These are phyloP conservation scores for Aphelenchoides fujianensis DNA, from an alignment of 1,140 invertebrate genomes.

Conservation along the genomic window DNA sequence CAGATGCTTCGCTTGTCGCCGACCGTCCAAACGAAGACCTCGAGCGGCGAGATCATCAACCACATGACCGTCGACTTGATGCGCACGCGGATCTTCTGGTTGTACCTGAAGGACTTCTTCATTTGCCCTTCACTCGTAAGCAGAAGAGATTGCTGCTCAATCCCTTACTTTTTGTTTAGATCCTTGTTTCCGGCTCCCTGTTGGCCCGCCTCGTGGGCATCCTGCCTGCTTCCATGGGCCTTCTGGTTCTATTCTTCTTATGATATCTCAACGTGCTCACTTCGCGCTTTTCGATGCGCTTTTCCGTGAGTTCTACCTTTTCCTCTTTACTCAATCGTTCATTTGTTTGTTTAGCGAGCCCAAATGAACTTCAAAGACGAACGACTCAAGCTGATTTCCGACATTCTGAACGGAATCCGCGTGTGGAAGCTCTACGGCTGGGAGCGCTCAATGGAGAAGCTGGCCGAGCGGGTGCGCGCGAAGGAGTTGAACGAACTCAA, in stretches of 20 bases:
- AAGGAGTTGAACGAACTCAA: conserved; percentile 46
- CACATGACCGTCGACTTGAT: neutral
- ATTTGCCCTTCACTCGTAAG: neutral
- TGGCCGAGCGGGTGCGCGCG: conserved; percentile 45
- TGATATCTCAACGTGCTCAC: neutral
- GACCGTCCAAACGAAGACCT: neutral
- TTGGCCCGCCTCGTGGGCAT: neutral
- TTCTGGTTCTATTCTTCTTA: neutral
- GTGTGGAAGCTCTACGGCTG: conserved; percentile 61
- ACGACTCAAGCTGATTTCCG: conserved; percentile 57
- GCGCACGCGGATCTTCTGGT: neutral
- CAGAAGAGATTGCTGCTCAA: neutral
- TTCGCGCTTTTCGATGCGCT: neutral
- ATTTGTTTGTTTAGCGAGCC: conserved; percentile 4
- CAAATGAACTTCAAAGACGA: conserved; percentile 63
- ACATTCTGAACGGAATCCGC: conserved; percentile 61
- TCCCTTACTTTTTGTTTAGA: neutral
- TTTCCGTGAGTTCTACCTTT: conserved; percentile 8
- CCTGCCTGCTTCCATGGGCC: neutral
- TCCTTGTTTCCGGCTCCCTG: neutral
- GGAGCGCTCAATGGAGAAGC: conserved; percentile 50
- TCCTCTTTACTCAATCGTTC: too few species aligned
- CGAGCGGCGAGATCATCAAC: neutral
- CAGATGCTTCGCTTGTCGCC: conserved; percentile 10
- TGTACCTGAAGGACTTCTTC: neutral